Base-by-base conservation (phyloP, 2,113 vertebrate species). In the Platysternon megacephalum region DNA sequence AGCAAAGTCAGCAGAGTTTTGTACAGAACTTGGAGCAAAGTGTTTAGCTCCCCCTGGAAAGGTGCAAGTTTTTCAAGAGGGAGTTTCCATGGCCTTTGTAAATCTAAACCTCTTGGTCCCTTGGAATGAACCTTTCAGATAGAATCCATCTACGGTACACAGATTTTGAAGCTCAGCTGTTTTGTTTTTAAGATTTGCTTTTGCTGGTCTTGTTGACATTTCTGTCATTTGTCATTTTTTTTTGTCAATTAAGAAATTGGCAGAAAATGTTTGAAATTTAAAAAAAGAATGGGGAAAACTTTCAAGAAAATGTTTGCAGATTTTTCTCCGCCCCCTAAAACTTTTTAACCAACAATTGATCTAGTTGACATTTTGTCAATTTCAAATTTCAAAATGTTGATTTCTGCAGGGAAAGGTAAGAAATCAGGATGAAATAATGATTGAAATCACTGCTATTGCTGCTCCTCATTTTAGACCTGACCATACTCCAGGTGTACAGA, bases 401-500 rank as follows among this genome's bases (percentile, higher is more conserved):
- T 11, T 72, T 72, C 19, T 72, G 65, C 22, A 21, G 17, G 3
- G 65, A 19, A 39, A 39, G n/a, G n/a, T 21, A 72, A 9, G 65
- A 72, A 21, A 72, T 72, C 65, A 39, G 19, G 5, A 10, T n/a
- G 19, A 72, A 39, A 72, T 11, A 72, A 39, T 21, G 21, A 19
- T 72, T 68, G 21, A 39, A 68, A 39, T 72, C 4, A n/a, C n/a
- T 39, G 35, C 17, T 58, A 87, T 88, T 46, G 2, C 3, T 5
- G 8, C 56, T 6, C 35, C 4, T 53, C 39, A 11, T 87, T 7
- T 29, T 17, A 85, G 16, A 82, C 8, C 35, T 39, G 12, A 39
- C 6, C 6, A 22, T 82, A 3, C 0, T 0, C 2, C n/a, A 48
- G 3, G 1, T 0, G 14, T 7, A 14, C 11, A 90, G 10, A 61